These are phyloP conservation scores for Acanthoscelides obtectus DNA, from an alignment of 2,888 invertebrate genomes.

Conservation along the genomic window DNA sequence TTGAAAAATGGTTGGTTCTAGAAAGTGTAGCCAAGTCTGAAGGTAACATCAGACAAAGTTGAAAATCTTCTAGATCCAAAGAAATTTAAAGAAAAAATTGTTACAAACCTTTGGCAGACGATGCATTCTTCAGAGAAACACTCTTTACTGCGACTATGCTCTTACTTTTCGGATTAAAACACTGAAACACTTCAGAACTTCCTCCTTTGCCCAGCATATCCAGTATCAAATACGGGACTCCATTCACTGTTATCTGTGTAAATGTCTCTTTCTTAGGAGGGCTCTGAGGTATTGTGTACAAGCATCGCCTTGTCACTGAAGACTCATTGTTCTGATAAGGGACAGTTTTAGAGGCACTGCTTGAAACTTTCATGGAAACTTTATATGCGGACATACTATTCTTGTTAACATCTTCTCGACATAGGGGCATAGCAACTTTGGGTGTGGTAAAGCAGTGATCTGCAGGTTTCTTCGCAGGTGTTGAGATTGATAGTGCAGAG, in stretches of 20 bases:
- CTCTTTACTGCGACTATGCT: constrained; percentile 72
- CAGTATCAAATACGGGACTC: constrained; percentile 66
- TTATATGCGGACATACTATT: constrained; percentile 19
- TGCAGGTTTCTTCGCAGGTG: constrained; percentile 16
- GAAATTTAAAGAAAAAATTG: too few species aligned
- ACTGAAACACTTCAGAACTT: constrained; percentile 80
- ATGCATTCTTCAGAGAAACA: constrained; percentile 74
- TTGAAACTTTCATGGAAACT: constrained; percentile 18
- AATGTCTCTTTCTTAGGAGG: constrained; percentile 20
- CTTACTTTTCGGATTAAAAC: constrained; percentile 56
- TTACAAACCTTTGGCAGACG: constrained; percentile 55
- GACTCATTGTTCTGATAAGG: constrained; percentile 14
- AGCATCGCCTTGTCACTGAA: constrained; percentile 1
- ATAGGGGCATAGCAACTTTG: not conserved
- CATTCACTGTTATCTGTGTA: constrained; percentile 62
- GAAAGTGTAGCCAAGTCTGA: too few species aligned
- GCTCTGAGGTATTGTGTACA: constrained; percentile 10
- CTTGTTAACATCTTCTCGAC: not conserved
- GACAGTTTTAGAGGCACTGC: constrained; percentile 5
- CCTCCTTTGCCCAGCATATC: constrained; percentile 84
- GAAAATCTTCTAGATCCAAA: too few species aligned
- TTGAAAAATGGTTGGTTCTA: too few species aligned
- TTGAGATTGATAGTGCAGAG: constrained; percentile 16
- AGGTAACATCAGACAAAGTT: too few species aligned
- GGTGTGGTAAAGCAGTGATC: constrained; percentile 5